These are phyloP conservation scores for Oegoconia quadripuncta DNA, from an alignment of 2,888 invertebrate genomes.

Conservation along the genomic window DNA sequence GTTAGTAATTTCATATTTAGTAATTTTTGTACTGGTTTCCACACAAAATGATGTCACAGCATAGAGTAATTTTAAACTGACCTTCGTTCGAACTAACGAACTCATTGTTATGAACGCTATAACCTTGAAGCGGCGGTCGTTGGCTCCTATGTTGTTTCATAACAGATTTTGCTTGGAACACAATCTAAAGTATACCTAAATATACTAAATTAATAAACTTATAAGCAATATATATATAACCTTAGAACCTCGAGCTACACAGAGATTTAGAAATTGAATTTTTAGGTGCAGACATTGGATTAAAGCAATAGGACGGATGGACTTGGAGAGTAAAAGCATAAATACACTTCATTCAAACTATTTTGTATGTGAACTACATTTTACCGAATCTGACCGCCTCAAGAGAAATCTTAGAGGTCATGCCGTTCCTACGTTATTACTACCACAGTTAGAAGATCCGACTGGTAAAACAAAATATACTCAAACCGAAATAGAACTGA, in stretches of 20 bases:
- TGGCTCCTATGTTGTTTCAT: no score
- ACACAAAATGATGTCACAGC: not conserved
- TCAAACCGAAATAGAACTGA: not conserved
- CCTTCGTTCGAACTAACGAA: no score
- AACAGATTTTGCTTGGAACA: no score
- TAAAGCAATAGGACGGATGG: slow-evolving; percentile 3
- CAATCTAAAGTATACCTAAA: no score
- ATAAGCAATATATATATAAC: no score
- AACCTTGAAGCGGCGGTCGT: not conserved
- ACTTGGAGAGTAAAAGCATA: slow-evolving; percentile 3
- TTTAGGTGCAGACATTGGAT: slow-evolving; percentile 5
- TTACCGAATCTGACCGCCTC: slow-evolving; percentile 1
- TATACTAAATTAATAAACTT: no score
- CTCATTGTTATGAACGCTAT: not conserved
- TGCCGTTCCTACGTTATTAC: slow-evolving; percentile 4
- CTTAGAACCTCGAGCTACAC: no score
- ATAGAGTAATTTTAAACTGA: not conserved
- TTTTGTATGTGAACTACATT: slow-evolving; percentile 5
- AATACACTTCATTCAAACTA: slow-evolving; percentile 1
- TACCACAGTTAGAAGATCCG: slow-evolving; percentile 3
- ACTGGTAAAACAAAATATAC: slow-evolving; percentile 4
- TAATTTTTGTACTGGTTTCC: not conserved
- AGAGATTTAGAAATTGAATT: no score
- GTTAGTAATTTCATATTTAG: not conserved
- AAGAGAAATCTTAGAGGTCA: slow-evolving; percentile 3